Evolutionary conservation across 2,113 vertebrate genomes (phyloP), one percentile per base, ranked within the genome.

Genomic region (Struthio camelus): DNA sequence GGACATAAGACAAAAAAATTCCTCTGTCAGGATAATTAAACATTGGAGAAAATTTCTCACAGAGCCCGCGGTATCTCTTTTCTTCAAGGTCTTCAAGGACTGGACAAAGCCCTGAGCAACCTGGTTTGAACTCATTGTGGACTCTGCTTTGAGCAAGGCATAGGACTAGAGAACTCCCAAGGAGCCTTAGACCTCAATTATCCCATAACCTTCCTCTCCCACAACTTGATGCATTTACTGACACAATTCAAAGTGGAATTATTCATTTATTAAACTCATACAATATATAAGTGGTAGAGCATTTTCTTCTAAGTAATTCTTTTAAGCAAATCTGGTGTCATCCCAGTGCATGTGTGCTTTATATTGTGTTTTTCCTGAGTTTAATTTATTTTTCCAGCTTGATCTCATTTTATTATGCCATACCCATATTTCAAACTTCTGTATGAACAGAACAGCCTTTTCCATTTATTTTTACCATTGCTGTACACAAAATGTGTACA

Each of bases 401-500:
- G 46, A 72, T 72, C 75, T 76, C 2, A 59, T 80, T 85, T 77
- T 73, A 25, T 81, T 70, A 50, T 36, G 5, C 50, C 16, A 73
- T 70, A 53, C 1, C 48, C 58, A 40, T 81, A 78, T 67, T 80
- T 79, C 11, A 84, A 73, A 42, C 75, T 71, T 80, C 59, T 85
- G 14, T 80, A n/a, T n/a, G n/a, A n/a, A n/a, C n/a, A n/a, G n/a
- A n/a, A n/a, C 3, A 72, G 1, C 2, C 5, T 0, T 59, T 77
- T 80, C 9, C 27, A 59, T 76, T 76, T 82, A 50, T 38, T 93
- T 88, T 86, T 38, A 17, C 32, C 7, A 53, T 23, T 84, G 16
- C 3, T 69, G 23, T 38, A 27, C 9, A 48, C 24, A 76, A 85
- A 6, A 65, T 14, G 0, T 66, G 83, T 86, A 70, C n/a, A n/a